Evolutionary conservation across 2,113 vertebrate genomes (phyloP).

Genomic region (Proterorhinus semilunaris): DNA sequence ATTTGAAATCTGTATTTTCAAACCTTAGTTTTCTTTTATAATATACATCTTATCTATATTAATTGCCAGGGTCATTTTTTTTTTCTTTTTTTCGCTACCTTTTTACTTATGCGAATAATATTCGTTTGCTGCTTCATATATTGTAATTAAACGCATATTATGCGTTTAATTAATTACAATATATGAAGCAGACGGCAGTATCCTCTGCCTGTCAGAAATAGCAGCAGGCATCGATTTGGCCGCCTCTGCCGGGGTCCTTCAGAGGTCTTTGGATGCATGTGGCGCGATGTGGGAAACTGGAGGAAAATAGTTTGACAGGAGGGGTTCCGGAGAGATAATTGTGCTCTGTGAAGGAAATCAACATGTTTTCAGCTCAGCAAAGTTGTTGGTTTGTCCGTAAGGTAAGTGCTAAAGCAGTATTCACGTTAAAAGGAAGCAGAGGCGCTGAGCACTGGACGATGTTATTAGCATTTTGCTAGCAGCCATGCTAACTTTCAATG

Average conservation of each 20-base stretch:
- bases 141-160: no score
- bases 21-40: background rate
- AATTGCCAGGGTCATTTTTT: background rate
- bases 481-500: background rate
- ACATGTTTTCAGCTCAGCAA: conserved; percentile 68
- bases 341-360: background rate
- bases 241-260: conserved; percentile 50
- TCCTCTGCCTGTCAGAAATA: background rate
- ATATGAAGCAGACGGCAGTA: fast-evolving
- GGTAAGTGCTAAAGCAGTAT: conserved; percentile 58
- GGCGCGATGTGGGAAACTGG: conserved; percentile 67
- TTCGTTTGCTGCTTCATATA: background rate
- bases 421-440: background rate
- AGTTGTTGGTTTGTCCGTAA: conserved; percentile 77
- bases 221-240: conserved; percentile 53
- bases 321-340: background rate
- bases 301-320: conserved; percentile 35
- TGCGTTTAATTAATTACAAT: no score
- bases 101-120: background rate
- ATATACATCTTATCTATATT: background rate
- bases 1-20: background rate
- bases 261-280: conserved; percentile 72
- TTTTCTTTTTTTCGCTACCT: background rate
- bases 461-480: conserved; percentile 1
- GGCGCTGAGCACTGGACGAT: conserved; percentile 25